Conservation (phyloP, 2,888 invertebrate species). For the Leucophora obtusa region DNA sequence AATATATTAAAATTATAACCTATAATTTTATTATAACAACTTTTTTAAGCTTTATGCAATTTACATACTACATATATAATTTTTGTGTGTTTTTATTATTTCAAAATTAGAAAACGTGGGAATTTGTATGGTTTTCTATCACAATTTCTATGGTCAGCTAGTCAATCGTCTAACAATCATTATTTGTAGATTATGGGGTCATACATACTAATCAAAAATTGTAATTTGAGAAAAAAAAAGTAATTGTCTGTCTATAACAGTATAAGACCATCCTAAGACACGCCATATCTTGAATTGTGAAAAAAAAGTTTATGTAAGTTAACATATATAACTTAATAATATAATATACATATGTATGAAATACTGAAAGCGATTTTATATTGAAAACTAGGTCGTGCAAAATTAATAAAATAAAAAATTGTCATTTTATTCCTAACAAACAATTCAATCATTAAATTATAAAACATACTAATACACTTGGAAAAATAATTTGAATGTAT, state of each 20-base stretch:
- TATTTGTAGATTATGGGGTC: constrained; percentile 63
- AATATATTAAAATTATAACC: constrained; percentile 2
- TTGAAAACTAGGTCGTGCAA: constrained; percentile 58
- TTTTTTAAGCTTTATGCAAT: not conserved
- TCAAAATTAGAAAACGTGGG: constrained; percentile 57
- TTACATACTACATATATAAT: not conserved
- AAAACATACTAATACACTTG: constrained; percentile 28
- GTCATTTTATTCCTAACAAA: constrained; percentile 51
- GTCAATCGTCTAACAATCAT: constrained; percentile 56
- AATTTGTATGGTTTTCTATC: constrained; percentile 17
- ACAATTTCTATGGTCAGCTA: constrained; percentile 11
- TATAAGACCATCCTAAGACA: constrained; percentile 49
- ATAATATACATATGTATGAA: not conserved
- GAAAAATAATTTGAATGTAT: constrained; percentile 9
- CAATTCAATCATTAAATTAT: constrained; percentile 55
- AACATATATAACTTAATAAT: not conserved
- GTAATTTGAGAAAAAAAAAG: constrained; percentile 20
- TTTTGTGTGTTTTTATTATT: constrained; percentile 34
- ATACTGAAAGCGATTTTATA: constrained; percentile 35
- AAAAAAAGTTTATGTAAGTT: constrained; percentile 5
- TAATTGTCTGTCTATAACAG: constrained; percentile 41
- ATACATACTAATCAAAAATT: constrained; percentile 58
- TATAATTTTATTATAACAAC: constrained; percentile 14
- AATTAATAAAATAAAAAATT: constrained; percentile 36
- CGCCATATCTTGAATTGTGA: constrained; percentile 31